These are phyloP conservation scores for Dryomyza anilis DNA, from an alignment of 2,888 invertebrate species.

Conservation along the genomic window DNA sequence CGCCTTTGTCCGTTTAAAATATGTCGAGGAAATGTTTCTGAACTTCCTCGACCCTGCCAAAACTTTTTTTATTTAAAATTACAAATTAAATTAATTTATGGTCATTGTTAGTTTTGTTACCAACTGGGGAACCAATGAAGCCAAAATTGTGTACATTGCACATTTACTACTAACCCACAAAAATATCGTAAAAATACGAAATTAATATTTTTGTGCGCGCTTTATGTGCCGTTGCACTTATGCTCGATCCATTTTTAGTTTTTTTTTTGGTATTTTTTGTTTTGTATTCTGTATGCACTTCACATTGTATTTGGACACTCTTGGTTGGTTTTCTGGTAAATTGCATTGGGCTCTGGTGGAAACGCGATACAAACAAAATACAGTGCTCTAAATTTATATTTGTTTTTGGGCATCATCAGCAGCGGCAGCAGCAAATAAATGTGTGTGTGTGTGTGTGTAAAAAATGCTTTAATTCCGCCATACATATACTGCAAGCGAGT, in stretches of 20 bases:
- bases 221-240: constrained; percentile 7
- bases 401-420: neutral
- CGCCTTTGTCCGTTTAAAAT: too few species aligned
- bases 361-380: neutral
- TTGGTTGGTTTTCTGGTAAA: constrained; percentile 11
- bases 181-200: constrained; percentile 16
- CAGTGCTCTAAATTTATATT: neutral
- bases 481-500: too few species aligned
- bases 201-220: constrained; percentile 16
- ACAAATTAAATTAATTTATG: too few species aligned
- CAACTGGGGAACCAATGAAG: too few species aligned
- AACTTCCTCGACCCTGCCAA: too few species aligned
- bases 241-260: neutral
- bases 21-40: too few species aligned
- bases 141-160: neutral
- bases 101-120: too few species aligned
- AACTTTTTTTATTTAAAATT: too few species aligned
- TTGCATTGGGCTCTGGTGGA: neutral
- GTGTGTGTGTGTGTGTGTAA: too few species aligned
- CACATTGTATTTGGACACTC: constrained; percentile 9
- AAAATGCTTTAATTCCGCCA: too few species aligned
- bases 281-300: neutral
- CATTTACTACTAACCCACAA: neutral
- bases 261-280: neutral
- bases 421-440: too few species aligned